A percentile compares a stretch with the other conserved stretches of the same genome.
Evolutionary conservation across 2,113 vertebrate genomes (phyloP).

Genomic region (Notothenia rossii): DNA sequence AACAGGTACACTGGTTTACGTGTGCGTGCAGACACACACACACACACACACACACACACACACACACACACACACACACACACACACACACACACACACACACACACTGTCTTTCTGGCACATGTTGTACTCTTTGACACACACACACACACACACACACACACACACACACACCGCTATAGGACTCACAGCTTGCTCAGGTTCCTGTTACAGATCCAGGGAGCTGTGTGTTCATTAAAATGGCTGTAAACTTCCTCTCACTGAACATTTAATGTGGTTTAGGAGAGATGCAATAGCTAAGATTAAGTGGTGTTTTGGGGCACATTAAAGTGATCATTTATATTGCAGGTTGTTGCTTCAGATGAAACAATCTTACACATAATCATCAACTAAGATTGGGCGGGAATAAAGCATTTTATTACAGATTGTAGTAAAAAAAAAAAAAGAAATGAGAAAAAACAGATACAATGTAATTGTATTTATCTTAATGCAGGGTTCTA

Average conservation of each 20-base stretch:
- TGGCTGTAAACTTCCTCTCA: conserved; percentile 14
- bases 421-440: too few species aligned
- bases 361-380: conserved; percentile 13
- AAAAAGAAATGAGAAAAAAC: too few species aligned
- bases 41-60: neutral
- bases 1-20: conserved; percentile 34
- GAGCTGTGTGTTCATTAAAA: conserved; percentile 40
- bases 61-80: neutral
- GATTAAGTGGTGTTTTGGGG: neutral
- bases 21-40: conserved; percentile 11
- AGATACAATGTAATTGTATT: too few species aligned
- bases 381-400: neutral
- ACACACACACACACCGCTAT: neutral
- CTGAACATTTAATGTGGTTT: conserved; percentile 21
- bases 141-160: neutral
- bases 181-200: conserved; percentile 21
- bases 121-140: neutral
- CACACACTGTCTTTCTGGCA: conserved; percentile 3
- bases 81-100: conserved; percentile 11
- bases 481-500: too few species aligned
- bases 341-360: conserved; percentile 2
- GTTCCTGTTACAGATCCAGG: conserved; percentile 20
- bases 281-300: neutral
- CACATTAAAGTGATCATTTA: conserved; percentile 34
- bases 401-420: too few species aligned